Base-by-base conservation (phyloP, 30 jellyfish, hydroid and myxozoan genomes). In the Cassiopea xamachana region DNA sequence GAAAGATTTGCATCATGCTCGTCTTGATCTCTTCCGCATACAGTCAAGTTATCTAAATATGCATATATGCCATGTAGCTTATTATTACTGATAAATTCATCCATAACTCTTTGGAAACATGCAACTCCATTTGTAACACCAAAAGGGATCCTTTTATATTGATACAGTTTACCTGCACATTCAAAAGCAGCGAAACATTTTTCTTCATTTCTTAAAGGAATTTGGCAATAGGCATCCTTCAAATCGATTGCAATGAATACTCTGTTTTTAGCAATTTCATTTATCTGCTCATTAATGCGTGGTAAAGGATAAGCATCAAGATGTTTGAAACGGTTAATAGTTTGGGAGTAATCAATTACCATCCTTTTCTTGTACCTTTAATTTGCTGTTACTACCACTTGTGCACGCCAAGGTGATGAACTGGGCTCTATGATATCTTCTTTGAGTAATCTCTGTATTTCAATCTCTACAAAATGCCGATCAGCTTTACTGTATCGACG, bases 401-500 rank as follows among this genome's bases (percentile, higher is more conserved):
- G 98, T 14, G 97, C 96, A 50, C 98, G 75, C 97, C 98, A 77
- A 1, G 98, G 98, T 8, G 98, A 93, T 1, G 73, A 75, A 59
- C 97, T 87, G 18, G 85, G 98, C 77, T 93, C 96, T 5, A 90
- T 90, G 50, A 82, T 85, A 12, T 96, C 98, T 17, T 93, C 93
- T 13, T 27, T 67, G 76, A 80, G 97, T 60, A 89, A 84, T n/a
- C 92, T 69, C 5, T 89, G 58, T 15, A 76, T 75, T 49, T 82
- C 97, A 2, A 67, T 44, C 19, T 51, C 80, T 46, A 89, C 90
- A 64, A 89, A 89, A 10, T 51, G 61, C 79, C 50, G 47, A 72
- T 93, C 98, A 1, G 60, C 75, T 46, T 45, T 59, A 60, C 68
- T 79, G 87, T 84, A 92, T 4, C 72, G 51, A 17, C 97, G 60